These are phyloP conservation scores for Xiphorhynchus erythropygius DNA, from an alignment of 2,797 vertebrate genomes.

Conservation along the genomic window DNA sequence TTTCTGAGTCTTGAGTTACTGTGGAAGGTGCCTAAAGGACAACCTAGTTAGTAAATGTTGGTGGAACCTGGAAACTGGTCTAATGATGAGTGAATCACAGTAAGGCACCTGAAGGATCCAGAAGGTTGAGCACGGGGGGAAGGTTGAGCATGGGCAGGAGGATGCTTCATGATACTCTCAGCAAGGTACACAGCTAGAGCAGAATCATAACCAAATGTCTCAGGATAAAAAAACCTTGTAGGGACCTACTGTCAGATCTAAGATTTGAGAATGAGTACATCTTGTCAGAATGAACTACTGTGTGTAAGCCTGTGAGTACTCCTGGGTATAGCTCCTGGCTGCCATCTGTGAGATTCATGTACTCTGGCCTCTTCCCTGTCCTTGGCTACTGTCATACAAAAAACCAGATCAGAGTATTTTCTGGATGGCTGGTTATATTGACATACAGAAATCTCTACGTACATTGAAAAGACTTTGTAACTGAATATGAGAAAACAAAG, in stretches of 20 bases:
- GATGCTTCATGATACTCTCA: background rate
- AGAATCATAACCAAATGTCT: background rate
- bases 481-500: background rate
- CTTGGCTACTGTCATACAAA: background rate
- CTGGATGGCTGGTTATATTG: background rate
- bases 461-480: background rate
- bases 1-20: constrained; percentile 7
- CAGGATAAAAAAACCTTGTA: background rate
- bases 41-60: background rate
- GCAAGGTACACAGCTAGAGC: background rate
- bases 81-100: background rate
- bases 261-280: fast-evolving
- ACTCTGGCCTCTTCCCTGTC: background rate
- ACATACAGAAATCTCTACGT: background rate
- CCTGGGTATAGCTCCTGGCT: background rate
- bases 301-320: background rate
- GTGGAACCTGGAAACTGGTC: background rate
- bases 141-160: background rate
- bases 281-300: background rate
- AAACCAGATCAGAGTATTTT: background rate
- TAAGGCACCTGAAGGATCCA: background rate
- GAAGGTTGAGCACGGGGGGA: background rate
- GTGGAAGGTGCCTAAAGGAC: background rate
- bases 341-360: background rate
- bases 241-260: background rate